Evolutionary conservation across 2,113 vertebrate species (phyloP).

Genomic region (Indicator maculatus): DNA sequence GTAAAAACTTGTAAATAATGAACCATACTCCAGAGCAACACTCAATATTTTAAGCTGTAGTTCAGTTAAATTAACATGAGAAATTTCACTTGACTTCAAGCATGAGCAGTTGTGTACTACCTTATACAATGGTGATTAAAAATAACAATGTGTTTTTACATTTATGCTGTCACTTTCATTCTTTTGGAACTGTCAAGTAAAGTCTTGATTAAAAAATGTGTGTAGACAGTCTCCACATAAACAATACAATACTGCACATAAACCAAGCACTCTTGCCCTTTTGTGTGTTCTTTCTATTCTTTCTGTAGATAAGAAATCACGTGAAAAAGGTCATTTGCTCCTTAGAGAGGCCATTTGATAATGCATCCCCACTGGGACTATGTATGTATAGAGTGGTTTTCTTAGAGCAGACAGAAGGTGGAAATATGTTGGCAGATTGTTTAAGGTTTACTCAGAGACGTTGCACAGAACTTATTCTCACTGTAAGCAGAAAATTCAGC

Average conservation of each 20-base stretch:
- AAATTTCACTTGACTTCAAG: background rate
- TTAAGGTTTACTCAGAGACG: background rate
- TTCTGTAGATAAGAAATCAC: background rate
- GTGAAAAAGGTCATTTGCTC: background rate
- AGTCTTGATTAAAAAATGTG: background rate
- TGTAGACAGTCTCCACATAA: background rate
- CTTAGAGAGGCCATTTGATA: background rate
- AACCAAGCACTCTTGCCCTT: background rate
- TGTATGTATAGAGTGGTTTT: background rate
- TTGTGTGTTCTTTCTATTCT: background rate
- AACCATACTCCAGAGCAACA: background rate
- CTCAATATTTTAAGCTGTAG: background rate
- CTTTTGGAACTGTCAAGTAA: background rate
- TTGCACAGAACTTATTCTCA: background rate
- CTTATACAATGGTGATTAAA: background rate
- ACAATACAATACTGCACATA: background rate
- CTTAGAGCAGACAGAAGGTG: background rate
- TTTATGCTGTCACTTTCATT: background rate
- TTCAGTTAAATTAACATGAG: background rate
- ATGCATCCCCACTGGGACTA: background rate
- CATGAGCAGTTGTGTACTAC: fast-evolving
- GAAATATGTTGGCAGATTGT: background rate
- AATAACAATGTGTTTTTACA: background rate
- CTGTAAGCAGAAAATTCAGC: background rate
- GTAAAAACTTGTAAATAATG: too few species aligned